Evolutionary conservation across 1,140 invertebrate genomes (phyloP).

Genomic region (Listronotus bonariensis): DNA sequence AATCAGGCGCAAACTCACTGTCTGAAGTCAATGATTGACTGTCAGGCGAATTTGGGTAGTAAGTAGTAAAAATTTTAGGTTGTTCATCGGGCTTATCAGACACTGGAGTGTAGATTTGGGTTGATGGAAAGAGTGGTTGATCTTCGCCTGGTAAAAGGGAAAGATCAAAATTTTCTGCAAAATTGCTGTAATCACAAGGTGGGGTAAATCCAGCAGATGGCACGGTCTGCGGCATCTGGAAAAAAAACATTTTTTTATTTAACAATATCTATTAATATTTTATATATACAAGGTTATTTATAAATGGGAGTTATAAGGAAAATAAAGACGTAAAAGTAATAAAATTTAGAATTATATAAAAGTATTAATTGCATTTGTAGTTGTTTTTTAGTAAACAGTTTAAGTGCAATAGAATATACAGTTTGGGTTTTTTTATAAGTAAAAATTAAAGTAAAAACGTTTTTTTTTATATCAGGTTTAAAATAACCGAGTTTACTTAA

Average conservation of each 20-base stretch:
- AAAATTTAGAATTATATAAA: no score
- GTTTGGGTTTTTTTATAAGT: no score
- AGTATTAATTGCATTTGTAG: no score
- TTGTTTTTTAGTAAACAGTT: no score
- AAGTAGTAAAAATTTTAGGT: constrained; percentile 51
- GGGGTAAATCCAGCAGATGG: constrained; percentile 73
- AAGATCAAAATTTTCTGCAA: constrained; percentile 72
- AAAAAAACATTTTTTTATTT: constrained; percentile 37
- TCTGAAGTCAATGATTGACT: constrained; percentile 22
- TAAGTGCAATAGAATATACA: no score
- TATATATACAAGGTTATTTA: no score
- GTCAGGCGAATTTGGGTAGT: constrained; percentile 43
- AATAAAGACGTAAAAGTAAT: no score
- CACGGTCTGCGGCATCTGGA: constrained; percentile 83
- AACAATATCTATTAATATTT: no score
- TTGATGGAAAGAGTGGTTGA: constrained; percentile 62
- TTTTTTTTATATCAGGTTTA: no score
- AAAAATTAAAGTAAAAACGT: no score
- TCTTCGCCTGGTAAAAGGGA: constrained; percentile 70
- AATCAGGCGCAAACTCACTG: constrained; percentile 23
- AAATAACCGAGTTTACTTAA: no score
- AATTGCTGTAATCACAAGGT: constrained; percentile 68
- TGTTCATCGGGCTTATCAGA: constrained; percentile 44
- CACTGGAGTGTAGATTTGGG: constrained; percentile 62
- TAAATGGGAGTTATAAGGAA: no score